These are phyloP conservation scores for Creontiades dilutus DNA, from an alignment of 2,888 invertebrate species.

Conservation along the genomic window DNA sequence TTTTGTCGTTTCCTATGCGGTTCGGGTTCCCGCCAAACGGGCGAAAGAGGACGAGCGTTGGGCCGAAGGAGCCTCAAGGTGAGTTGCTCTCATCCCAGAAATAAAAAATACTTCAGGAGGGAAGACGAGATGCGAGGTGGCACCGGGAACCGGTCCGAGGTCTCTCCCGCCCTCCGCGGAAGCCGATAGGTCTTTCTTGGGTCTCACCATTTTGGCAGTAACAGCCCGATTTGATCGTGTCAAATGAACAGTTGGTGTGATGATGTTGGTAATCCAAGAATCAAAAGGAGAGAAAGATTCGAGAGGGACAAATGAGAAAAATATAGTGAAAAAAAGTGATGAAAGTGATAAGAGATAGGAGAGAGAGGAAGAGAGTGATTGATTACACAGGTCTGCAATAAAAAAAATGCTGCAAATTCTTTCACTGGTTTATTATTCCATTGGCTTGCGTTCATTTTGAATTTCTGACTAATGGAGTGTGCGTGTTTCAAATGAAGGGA, in stretches of 20 bases:
- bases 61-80: background rate
- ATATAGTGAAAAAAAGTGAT: no score
- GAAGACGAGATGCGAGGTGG: constrained; percentile 1
- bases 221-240: background rate
- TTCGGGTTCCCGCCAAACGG: background rate
- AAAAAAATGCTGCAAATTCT: no score
- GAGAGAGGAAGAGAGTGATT: no score
- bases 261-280: no score
- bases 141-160: constrained; percentile 9
- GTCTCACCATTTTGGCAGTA: constrained; percentile 28
- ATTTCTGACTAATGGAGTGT: no score
- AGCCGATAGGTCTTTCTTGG: constrained; percentile 32
- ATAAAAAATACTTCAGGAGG: constrained; percentile 21
- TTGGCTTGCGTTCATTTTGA: no score
- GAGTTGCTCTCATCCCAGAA: constrained; percentile 38
- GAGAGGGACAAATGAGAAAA: no score
- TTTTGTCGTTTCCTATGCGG: background rate
- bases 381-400: no score
- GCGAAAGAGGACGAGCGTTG: background rate
- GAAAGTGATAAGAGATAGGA: no score
- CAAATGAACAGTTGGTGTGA: background rate
- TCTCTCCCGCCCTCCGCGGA: background rate
- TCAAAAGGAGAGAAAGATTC: no score
- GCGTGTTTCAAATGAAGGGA: no score
- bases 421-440: no score